phyloP scores from a whole-genome alignment of 2,113 vertebrate species.

The Psittacula cyanocephala region DNA sequence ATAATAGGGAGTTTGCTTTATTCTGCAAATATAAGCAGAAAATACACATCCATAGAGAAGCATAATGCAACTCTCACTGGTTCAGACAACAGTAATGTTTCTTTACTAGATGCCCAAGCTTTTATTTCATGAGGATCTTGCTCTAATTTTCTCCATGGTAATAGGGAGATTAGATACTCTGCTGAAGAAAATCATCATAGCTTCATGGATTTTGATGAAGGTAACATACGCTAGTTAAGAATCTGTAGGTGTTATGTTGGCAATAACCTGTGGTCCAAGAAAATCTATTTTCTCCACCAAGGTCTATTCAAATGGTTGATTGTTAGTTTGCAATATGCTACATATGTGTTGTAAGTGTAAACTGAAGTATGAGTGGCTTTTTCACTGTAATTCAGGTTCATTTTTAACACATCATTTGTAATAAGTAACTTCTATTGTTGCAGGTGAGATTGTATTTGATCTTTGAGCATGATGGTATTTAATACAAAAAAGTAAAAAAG shows the following conservation, averaged over 20 bases:
- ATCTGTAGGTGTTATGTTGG: not conserved
- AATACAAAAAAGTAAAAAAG: not conserved
- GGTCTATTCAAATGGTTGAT: not conserved
- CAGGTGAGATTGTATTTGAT: not conserved
- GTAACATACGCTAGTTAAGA: not conserved
- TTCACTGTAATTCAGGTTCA: not conserved
- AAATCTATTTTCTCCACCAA: not conserved
- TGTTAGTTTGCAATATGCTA: not conserved
- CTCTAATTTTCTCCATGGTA: not conserved
- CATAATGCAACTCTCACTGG: not conserved
- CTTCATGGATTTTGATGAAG: not conserved
- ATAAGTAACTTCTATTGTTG: constrained; percentile 5
- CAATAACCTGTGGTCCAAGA: not conserved
- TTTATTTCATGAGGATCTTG: not conserved
- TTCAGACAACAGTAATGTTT: not conserved
- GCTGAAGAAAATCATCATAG: not conserved
- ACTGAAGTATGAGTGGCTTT: not conserved
- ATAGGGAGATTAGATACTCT: not conserved
- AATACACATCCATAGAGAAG: not conserved
- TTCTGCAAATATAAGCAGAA: constrained; percentile 1
- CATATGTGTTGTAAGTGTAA: not conserved
- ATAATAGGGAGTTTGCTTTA: not conserved
- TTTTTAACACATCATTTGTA: not conserved
- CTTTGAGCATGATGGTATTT: not conserved
- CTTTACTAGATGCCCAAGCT: not conserved